These are phyloP conservation scores for Microchirus variegatus DNA, from an alignment of 2,797 vertebrate genomes.

Conservation along the genomic window DNA sequence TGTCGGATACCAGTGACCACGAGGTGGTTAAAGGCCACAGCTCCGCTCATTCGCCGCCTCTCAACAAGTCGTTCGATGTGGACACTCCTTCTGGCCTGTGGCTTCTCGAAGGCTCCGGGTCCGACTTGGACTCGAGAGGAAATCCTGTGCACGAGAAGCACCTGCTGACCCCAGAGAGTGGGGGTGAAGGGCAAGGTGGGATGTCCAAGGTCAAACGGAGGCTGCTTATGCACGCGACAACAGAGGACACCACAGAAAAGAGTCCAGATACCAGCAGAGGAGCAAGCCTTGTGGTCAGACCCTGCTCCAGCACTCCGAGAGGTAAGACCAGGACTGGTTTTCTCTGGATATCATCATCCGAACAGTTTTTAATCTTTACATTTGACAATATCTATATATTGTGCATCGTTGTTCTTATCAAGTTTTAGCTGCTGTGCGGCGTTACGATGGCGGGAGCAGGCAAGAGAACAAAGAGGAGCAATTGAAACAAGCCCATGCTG, in stretches of 20 bases:
- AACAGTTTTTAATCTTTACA: neutral
- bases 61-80: constrained; percentile 77
- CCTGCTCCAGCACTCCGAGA: constrained; percentile 52
- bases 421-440: constrained; percentile 29
- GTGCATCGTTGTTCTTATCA: constrained; percentile 11
- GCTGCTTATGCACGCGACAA: constrained; percentile 68
- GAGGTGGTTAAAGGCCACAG: constrained; percentile 9
- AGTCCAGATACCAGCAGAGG: neutral
- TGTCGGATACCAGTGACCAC: constrained; percentile 50
- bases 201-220: constrained; percentile 75
- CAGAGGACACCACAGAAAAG: constrained; percentile 24
- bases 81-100: constrained; percentile 73
- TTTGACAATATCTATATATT: neutral
- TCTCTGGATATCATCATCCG: neutral
- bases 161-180: constrained; percentile 67
- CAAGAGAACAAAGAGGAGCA: constrained; percentile 50
- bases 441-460: constrained; percentile 7
- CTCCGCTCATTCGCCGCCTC: constrained; percentile 36
- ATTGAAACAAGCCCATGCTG: constrained; percentile 57
- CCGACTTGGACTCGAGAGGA: constrained; percentile 9
- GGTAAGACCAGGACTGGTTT: constrained; percentile 47
- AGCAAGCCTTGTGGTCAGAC: constrained; percentile 11
- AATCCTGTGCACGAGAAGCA: constrained; percentile 24
- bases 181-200: constrained; percentile 38
- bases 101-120: constrained; percentile 42